A percentile compares a stretch with the other conserved stretches of the same genome.
These are phyloP conservation scores for Callospermophilus lateralis DNA, from an alignment of 2,113 vertebrate genomes.

Conservation along the genomic window DNA sequence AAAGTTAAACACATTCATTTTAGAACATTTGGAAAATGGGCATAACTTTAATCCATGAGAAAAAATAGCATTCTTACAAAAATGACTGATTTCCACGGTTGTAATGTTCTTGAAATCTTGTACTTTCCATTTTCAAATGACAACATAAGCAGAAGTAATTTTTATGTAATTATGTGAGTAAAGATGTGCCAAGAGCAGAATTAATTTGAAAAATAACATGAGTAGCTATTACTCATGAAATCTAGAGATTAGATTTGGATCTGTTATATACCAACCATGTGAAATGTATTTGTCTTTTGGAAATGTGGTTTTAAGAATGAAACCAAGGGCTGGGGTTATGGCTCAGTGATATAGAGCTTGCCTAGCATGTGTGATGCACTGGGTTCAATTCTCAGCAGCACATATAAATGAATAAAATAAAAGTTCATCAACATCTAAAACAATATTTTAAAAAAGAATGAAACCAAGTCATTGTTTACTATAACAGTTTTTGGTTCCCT, in stretches of 20 bases:
- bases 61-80: slow-evolving; percentile 29
- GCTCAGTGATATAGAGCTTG: no score
- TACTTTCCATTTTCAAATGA: slow-evolving; percentile 26
- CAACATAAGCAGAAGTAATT: neutral
- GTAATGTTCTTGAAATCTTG: neutral
- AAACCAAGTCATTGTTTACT: neutral
- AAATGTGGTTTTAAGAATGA: slow-evolving; percentile 29
- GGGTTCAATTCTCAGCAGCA: no score
- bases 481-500: neutral
- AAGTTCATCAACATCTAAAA: no score
- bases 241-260: neutral
- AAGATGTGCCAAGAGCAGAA: neutral
- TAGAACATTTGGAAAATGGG: slow-evolving; percentile 15
- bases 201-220: slow-evolving; percentile 23
- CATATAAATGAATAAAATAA: no score
- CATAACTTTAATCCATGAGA: neutral
- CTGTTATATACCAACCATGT: neutral
- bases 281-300: neutral
- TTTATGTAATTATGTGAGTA: neutral
- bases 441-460: neutral
- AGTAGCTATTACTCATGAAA: neutral
- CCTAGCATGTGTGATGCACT: no score
- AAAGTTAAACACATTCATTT: neutral
- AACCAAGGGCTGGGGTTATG: neutral
- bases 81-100: neutral